These are phyloP conservation scores for Rhinolophus ferrumequinum DNA, from an alignment of 2,113 vertebrate species.

Conservation along the genomic window DNA sequence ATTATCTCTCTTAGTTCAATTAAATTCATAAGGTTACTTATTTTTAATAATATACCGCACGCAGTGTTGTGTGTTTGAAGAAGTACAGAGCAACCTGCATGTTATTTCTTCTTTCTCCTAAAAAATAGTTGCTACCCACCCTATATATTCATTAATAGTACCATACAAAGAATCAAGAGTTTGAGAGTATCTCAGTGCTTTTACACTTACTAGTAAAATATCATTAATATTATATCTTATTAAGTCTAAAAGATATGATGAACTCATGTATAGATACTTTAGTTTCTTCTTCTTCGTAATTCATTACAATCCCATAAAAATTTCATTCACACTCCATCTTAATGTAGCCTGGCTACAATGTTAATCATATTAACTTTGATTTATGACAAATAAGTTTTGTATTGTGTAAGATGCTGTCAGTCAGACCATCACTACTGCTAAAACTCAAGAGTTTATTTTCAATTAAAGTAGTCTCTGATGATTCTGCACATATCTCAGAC, in stretches of 20 bases:
- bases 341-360: not conserved
- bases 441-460: not conserved
- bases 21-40: not conserved
- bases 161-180: not conserved
- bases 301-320: not conserved
- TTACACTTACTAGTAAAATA: not conserved
- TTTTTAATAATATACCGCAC: not conserved
- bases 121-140: not conserved
- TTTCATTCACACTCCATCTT: not conserved
- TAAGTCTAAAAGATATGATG: not conserved
- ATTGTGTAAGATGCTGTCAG: not conserved
- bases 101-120: not conserved
- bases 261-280: not conserved
- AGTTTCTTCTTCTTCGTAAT: not conserved
- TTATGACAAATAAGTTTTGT: not conserved
- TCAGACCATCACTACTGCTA: not conserved
- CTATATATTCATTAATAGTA: too few relatives aligned
- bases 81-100: not conserved
- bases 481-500: not conserved
- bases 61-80: not conserved
- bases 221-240: too few relatives aligned
- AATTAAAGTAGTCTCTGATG: conserved; percentile 13
- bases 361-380: not conserved
- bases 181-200: not conserved
- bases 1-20: not conserved